Evolutionary conservation across 2,797 vertebrate species (phyloP).

Genomic region (Bryconaethiops microstoma): DNA sequence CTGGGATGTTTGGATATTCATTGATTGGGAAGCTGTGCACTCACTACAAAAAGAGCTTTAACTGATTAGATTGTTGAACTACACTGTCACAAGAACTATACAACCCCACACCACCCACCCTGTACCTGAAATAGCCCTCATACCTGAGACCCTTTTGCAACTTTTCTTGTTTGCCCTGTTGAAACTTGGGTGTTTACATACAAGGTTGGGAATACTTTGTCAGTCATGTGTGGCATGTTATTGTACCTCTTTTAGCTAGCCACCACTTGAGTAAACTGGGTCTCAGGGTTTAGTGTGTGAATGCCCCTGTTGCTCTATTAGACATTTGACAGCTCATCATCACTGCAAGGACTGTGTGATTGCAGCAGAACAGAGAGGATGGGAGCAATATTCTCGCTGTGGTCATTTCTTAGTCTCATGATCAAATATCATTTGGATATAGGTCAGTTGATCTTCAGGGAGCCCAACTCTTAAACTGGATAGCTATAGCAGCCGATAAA

Average conservation of each 20-base stretch:
- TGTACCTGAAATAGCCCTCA: background rate
- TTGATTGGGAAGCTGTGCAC: background rate
- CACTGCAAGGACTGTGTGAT: constrained; percentile 2
- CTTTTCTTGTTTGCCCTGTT: too few relatives aligned
- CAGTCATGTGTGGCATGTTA: background rate
- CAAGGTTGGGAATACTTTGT: background rate
- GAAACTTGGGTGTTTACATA: background rate
- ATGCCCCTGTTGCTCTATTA: background rate
- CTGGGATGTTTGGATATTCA: background rate
- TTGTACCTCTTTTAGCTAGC: background rate
- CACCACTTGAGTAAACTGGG: background rate
- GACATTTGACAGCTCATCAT: background rate
- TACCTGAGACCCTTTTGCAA: background rate
- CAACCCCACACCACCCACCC: background rate
- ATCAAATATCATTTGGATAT: constrained; percentile 64
- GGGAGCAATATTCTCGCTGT: constrained; percentile 64
- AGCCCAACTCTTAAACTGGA: constrained; percentile 44
- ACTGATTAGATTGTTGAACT: background rate
- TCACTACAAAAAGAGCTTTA: background rate
- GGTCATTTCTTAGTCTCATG: constrained; percentile 41
- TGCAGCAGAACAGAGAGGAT: background rate
- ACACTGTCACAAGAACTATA: background rate
- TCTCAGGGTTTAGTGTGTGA: background rate
- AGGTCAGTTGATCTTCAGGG: constrained; percentile 65
- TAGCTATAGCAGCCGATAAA: constrained; percentile 49